These are phyloP conservation scores for Pygoscelis antarcticus DNA, from an alignment of 2,113 vertebrate species.

Conservation along the genomic window DNA sequence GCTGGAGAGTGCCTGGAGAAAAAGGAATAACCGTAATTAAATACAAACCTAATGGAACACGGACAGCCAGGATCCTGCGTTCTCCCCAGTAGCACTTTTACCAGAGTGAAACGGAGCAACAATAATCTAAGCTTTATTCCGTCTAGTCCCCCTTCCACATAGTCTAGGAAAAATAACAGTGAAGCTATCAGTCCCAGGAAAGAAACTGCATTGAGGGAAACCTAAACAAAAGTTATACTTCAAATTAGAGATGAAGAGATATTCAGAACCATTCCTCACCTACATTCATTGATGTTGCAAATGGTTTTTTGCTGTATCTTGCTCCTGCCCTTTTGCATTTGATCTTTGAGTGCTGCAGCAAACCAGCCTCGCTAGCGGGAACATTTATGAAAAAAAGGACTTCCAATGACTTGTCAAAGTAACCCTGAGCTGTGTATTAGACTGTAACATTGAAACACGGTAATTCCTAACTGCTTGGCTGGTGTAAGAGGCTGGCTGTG, in stretches of 20 bases:
- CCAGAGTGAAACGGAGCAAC: slow-evolving; percentile 31
- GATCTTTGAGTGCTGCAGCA: neutral
- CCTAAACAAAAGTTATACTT: neutral
- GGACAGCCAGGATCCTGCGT: neutral
- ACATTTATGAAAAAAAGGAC: neutral
- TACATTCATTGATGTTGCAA: neutral
- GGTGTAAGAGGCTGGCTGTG: neutral
- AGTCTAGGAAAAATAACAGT: neutral
- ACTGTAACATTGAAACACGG: rapidly evolving
- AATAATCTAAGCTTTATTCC: slow-evolving; percentile 8
- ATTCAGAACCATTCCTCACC: neutral
- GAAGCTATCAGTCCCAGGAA: neutral
- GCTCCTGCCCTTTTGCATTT: neutral
- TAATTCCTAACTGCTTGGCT: neutral
- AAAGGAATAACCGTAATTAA: slow-evolving; percentile 62
- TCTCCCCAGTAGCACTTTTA: slow-evolving; percentile 37
- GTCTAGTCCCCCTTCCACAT: neutral
- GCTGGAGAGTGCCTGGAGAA: slow-evolving; percentile 45
- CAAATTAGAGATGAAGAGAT: neutral
- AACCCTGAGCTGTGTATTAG: neutral
- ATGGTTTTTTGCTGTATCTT: neutral
- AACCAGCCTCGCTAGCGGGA: neutral
- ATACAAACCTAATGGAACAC: slow-evolving; percentile 51
- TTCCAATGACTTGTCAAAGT: neutral
- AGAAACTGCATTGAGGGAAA: neutral